Percentiles rank a stretch among this genome's conserved stretches.
phyloP scores from a whole-genome alignment of 2,797 vertebrate genomes.

The Cheirogaleus major region DNA sequence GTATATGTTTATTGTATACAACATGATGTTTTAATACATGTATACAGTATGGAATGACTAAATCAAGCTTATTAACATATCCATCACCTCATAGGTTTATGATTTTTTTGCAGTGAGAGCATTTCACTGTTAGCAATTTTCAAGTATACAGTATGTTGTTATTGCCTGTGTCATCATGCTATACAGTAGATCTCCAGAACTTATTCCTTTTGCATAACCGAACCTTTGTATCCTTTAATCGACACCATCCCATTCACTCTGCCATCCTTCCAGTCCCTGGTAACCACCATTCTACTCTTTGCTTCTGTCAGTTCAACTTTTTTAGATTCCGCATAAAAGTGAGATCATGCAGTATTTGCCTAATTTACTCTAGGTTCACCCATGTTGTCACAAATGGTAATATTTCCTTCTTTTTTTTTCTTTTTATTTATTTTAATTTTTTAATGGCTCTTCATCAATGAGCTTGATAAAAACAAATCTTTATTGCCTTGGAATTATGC shows the following conservation, averaged over 20 bases:
- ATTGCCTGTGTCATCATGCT: no score
- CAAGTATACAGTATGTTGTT: no score
- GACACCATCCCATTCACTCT: neutral
- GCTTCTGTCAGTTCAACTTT: no score
- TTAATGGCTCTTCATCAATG: neutral
- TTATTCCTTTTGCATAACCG: no score
- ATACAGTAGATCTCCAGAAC: no score
- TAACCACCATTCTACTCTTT: neutral
- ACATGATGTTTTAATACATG: neutral
- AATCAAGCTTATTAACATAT: no score
- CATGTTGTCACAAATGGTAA: neutral
- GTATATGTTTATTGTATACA: neutral
- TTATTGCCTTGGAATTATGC: neutral
- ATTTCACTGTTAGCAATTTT: no score
- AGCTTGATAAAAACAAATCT: neutral
- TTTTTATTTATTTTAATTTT: neutral
- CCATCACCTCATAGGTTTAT: no score
- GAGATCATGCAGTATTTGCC: neutral
- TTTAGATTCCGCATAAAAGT: no score
- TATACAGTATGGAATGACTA: no score
- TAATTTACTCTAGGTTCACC: neutral
- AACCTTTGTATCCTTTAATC: neutral
- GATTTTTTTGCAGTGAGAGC: no score
- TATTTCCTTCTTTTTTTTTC: no score
- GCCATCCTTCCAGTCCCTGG: neutral